phyloP scores from a whole-genome alignment of 2,797 vertebrate genomes.

The Arctocebus calabarensis region DNA sequence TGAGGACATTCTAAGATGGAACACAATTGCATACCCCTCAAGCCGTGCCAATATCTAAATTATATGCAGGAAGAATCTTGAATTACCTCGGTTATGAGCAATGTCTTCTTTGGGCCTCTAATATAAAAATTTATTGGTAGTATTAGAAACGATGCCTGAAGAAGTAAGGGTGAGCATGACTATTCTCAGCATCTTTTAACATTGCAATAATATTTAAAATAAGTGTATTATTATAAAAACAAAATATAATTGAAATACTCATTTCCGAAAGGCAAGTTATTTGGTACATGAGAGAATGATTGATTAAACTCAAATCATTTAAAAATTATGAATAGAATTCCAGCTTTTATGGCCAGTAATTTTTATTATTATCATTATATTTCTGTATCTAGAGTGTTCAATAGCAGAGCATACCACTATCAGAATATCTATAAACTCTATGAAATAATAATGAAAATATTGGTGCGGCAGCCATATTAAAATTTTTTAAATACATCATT shows the following conservation, averaged over 20 bases:
- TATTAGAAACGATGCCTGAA: background rate
- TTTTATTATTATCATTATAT: background rate
- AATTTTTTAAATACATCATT: background rate
- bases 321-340: background rate
- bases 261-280: background rate
- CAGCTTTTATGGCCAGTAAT: background rate
- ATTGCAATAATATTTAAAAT: background rate
- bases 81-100: background rate
- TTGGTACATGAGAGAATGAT: background rate
- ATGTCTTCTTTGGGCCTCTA: background rate
- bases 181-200: background rate
- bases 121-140: background rate
- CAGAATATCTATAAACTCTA: background rate
- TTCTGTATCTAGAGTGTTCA: background rate
- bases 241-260: background rate
- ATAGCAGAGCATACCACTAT: background rate
- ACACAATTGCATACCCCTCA: fast-evolving
- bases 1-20: background rate
- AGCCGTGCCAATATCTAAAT: fast-evolving
- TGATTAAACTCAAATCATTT: background rate
- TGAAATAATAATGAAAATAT: background rate
- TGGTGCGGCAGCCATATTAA: background rate
- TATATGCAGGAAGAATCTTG: background rate
- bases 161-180: background rate
- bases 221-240: background rate